Evolutionary conservation across 2,797 vertebrate species (phyloP), one percentile per base, ranked within the genome.

Genomic region (Alectoris magna): DNA sequence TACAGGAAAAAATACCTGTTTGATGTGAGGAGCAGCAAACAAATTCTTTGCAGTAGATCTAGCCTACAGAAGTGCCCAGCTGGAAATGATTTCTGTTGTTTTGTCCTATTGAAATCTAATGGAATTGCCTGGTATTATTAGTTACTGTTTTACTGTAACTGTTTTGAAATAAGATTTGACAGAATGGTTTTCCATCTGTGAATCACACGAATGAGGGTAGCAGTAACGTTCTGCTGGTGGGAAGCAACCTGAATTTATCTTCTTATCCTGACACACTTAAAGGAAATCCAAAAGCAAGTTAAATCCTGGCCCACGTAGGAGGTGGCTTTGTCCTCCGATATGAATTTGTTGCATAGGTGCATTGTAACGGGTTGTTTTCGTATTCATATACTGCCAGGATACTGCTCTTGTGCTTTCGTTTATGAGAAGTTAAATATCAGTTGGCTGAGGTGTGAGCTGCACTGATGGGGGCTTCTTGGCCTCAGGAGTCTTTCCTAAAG

Each of bases 221-320:
- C 29, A 0, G 71, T 79, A 49, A 67, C 43, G 53, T 87, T 84
- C 77, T 68, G 55, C 69, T 68, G 46, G 27, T 79, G 86, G 62
- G 44, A 91, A 88, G 75, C 62, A 71, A 39, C 75, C 73, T 77
- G 36, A 38, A 22, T 46, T 53, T 29, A 6, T 8, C 39, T 41
- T 22, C 1, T 87, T 64, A 49, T 27, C 31, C 44, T 68, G 31
- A 14, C 39, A 41, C 75, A 9, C 36, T 84, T 69, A 59, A 76
- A 88, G 41, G 59, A 72, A 84, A 86, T 46, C 46, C 27, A 74
- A 87, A 63, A 92, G 80, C 67, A 90, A 36, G 43, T 79, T 80
- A 84, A 81, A 68, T 9, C 10, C 41, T 80, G 34, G 9, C 60
- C 27, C 46, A 1, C 16, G 38, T 73, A 55, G 63, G 55, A 87